Conservation (phyloP, 2,888 invertebrate genomes). For the Dolomedes plantarius region DNA sequence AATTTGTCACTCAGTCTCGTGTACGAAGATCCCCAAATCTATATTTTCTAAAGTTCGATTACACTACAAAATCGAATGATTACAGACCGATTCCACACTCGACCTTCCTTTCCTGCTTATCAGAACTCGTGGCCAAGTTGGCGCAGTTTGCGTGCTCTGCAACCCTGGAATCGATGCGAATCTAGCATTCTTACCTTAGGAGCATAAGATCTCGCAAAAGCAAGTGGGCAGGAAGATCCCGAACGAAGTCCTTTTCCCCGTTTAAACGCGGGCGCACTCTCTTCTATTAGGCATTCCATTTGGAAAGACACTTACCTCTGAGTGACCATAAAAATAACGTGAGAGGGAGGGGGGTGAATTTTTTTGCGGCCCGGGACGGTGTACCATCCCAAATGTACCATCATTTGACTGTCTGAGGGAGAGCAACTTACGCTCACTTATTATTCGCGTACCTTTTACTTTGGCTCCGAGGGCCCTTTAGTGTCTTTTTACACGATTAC, state of each 20-base stretch:
- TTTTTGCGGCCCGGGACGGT: slow-evolving; percentile 8
- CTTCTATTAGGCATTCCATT: slow-evolving; percentile 68
- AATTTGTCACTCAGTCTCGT: no score
- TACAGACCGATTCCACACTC: no score
- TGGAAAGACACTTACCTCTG: slow-evolving; percentile 63
- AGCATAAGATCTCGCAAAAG: slow-evolving; percentile 56
- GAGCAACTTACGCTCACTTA: slow-evolving; percentile 8
- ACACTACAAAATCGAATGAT: no score
- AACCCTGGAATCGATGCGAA: slow-evolving; percentile 60
- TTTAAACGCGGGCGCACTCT: slow-evolving; percentile 54
- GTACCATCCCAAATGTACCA: slow-evolving; percentile 44
- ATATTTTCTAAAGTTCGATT: no score
- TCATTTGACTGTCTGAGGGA: slow-evolving; percentile 55
- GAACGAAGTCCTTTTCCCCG: not conserved
- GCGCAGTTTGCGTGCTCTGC: slow-evolving; percentile 12
- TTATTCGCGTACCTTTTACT: slow-evolving; percentile 13
- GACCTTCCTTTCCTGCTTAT: not conserved
- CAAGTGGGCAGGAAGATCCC: not conserved
- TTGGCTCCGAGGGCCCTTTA: slow-evolving; percentile 51
- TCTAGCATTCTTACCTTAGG: slow-evolving; percentile 45
- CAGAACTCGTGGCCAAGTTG: not conserved
- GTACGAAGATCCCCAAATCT: no score
- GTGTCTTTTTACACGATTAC: slow-evolving; percentile 55
- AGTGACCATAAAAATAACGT: slow-evolving; percentile 68
- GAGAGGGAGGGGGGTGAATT: slow-evolving; percentile 1